Evolutionary conservation across 2,113 vertebrate genomes (phyloP).

Genomic region (Centropus bengalensis): DNA sequence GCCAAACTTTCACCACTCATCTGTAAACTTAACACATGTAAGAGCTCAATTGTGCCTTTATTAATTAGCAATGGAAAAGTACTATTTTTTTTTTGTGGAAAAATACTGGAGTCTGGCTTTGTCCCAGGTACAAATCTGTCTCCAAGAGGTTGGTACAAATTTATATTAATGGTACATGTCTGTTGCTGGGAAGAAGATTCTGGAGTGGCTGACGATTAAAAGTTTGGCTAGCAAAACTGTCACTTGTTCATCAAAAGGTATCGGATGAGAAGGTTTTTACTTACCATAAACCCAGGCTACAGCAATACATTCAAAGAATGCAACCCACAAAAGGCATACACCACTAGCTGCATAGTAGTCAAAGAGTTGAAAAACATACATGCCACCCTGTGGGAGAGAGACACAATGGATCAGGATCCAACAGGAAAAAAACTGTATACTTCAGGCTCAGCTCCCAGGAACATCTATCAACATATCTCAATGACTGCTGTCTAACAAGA

Average conservation of each 20-base stretch:
- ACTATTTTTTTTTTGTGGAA: constrained; percentile 25
- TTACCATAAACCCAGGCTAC: constrained; percentile 99
- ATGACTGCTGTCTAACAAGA: neutral
- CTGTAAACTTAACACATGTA: neutral
- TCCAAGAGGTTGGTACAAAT: constrained; percentile 8
- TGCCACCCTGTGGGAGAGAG: constrained; percentile 88
- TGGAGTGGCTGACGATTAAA: neutral
- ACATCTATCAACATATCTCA: neutral
- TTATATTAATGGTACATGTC: neutral
- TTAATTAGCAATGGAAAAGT: constrained; percentile 41
- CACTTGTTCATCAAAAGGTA: constrained; percentile 18
- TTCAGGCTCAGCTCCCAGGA: neutral
- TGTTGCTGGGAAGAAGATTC: constrained; percentile 31
- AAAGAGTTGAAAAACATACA: constrained; percentile 99
- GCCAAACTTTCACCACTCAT: constrained; percentile 39
- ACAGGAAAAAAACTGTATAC: neutral
- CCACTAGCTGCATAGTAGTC: constrained; percentile 99
- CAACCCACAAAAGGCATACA: constrained; percentile 99
- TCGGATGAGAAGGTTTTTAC: constrained; percentile 41
- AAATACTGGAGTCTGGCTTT: constrained; percentile 20
- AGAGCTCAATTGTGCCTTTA: constrained; percentile 38
- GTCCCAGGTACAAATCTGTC: constrained; percentile 22
- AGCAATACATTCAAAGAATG: constrained; percentile 99
- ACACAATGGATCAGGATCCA: neutral
- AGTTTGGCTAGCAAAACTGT: neutral